phyloP scores from a whole-genome alignment of 2,113 vertebrate species.

The Gymnorhina tibicen region DNA sequence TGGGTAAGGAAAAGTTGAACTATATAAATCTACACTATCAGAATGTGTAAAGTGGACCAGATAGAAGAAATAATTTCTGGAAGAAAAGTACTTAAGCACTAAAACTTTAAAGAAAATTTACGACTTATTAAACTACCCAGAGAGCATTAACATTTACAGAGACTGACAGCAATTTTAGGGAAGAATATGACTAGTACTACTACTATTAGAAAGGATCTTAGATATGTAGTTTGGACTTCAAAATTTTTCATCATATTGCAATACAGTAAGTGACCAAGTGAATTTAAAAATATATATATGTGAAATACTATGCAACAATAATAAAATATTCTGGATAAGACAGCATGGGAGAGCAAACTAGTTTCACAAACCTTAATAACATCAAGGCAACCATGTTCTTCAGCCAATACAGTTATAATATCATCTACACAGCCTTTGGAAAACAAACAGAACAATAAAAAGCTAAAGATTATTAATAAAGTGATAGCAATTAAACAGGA shows the following conservation, averaged over 20 bases:
- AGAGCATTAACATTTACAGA: neutral
- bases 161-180: neutral
- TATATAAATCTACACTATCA: neutral
- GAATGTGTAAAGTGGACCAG: neutral
- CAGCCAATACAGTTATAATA: slow-evolving; percentile 88
- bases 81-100: neutral
- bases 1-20: neutral
- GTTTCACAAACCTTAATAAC: slow-evolving; percentile 82
- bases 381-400: slow-evolving; percentile 95
- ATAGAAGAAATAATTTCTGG: neutral
- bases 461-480: neutral
- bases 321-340: neutral
- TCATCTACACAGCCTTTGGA: slow-evolving; percentile 90
- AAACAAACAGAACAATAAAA: slow-evolving; percentile 23
- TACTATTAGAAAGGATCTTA: neutral
- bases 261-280: neutral
- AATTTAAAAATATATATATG: neutral
- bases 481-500: neutral
- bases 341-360: neutral
- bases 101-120: neutral
- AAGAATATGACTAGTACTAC: neutral
- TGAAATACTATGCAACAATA: neutral
- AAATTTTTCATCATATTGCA: neutral
- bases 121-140: neutral
- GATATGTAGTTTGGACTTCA: neutral